phyloP scores from a whole-genome alignment of 2,797 vertebrate genomes.

The Paedocypris micromegethes region DNA sequence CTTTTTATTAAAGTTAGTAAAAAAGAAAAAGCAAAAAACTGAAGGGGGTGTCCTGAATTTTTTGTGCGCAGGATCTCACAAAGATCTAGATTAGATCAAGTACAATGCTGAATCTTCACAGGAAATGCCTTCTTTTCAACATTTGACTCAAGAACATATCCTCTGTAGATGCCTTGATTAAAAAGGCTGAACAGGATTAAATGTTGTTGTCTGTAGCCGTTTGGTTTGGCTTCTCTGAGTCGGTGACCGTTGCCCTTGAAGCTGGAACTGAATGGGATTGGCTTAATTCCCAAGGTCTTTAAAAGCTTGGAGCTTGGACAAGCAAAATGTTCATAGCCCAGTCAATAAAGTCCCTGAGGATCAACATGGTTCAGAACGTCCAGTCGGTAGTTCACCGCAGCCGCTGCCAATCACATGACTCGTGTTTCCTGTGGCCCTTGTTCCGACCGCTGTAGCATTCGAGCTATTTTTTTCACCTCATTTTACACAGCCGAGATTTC shows the following conservation, averaged over 20 bases:
- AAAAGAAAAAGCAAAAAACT: slow-evolving; percentile 46
- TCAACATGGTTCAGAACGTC: slow-evolving; percentile 34
- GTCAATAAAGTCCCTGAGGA: slow-evolving; percentile 42
- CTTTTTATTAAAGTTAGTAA: too few species aligned
- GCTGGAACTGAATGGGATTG: slow-evolving; percentile 46
- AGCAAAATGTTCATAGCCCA: slow-evolving; percentile 37
- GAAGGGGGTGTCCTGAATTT: slow-evolving; percentile 45
- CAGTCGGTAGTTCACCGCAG: not conserved
- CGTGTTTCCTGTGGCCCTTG: not conserved
- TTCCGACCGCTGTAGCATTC: not conserved
- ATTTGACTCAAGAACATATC: slow-evolving; percentile 6
- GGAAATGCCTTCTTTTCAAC: not conserved
- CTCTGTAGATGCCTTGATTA: not conserved
- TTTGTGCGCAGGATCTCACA: slow-evolving; percentile 4
- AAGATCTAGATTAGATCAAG: slow-evolving; percentile 22
- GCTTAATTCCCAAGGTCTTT: slow-evolving; percentile 49
- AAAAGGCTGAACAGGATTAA: not conserved
- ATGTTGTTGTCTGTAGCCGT: not conserved
- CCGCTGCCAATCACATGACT: slow-evolving; percentile 17
- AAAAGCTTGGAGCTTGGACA: slow-evolving; percentile 41
- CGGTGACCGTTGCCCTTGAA: slow-evolving; percentile 43
- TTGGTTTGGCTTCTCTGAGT: slow-evolving; percentile 28
- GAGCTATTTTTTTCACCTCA: not conserved
- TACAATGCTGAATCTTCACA: not conserved
- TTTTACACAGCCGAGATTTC: not conserved